These are phyloP conservation scores for Pantala flavescens DNA, from an alignment of 1,140 invertebrate genomes.

Conservation along the genomic window DNA sequence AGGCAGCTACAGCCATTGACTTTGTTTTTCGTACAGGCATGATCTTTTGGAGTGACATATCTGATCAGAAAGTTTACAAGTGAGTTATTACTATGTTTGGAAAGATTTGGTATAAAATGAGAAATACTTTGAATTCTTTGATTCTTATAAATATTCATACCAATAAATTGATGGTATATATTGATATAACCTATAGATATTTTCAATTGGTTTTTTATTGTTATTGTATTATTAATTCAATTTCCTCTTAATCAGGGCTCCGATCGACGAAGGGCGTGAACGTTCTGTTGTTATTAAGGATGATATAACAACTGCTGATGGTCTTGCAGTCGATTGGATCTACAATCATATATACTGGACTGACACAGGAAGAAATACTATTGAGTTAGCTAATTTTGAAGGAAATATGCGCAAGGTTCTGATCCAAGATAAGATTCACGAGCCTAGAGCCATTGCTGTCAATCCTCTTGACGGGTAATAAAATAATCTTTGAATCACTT, in stretches of 20 bases:
- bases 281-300: slow-evolving; percentile 69
- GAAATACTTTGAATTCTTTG: background rate
- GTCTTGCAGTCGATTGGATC: slow-evolving; percentile 93
- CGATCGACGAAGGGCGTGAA: slow-evolving; percentile 80
- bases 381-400: slow-evolving; percentile 79
- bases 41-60: slow-evolving; percentile 92
- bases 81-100: slow-evolving; percentile 32
- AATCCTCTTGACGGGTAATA: slow-evolving; percentile 84
- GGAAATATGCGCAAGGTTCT: slow-evolving; percentile 81
- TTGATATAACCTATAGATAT: too few relatives aligned
- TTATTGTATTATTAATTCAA: background rate
- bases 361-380: slow-evolving; percentile 81
- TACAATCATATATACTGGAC: slow-evolving; percentile 96
- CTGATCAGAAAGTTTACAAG: slow-evolving; percentile 82
- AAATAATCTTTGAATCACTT: slow-evolving; percentile 16
- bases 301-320: slow-evolving; percentile 79
- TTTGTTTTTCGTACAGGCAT: slow-evolving; percentile 82
- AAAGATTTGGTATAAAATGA: slow-evolving; percentile 12
- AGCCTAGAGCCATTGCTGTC: slow-evolving; percentile 88
- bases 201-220: too few relatives aligned
- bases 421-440: slow-evolving; percentile 71
- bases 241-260: slow-evolving; percentile 48
- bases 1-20: slow-evolving; percentile 76
- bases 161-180: too few relatives aligned
- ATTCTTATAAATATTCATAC: too few relatives aligned